Evolutionary conservation across 1,140 invertebrate species (phyloP).

Genomic region (Macrosteles quadrilineatus): DNA sequence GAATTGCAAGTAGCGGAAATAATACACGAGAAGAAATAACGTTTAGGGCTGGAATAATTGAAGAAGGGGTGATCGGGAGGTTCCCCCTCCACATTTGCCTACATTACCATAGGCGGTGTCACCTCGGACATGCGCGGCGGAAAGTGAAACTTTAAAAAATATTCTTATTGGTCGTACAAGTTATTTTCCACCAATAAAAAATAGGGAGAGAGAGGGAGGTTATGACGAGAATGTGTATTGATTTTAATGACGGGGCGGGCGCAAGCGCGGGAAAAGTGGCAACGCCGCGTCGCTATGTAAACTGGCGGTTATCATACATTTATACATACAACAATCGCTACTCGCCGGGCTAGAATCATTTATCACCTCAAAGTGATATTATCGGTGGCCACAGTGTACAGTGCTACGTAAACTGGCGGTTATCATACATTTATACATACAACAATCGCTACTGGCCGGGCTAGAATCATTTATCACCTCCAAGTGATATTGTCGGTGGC

Average conservation of each 20-base stretch:
- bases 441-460: no score
- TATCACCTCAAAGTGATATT: no score
- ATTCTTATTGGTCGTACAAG: constrained; percentile 34
- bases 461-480: no score
- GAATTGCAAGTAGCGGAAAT: constrained; percentile 22
- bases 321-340: background rate
- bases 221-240: constrained; percentile 30
- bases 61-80: background rate
- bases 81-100: constrained; percentile 8
- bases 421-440: no score
- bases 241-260: constrained; percentile 30
- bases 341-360: background rate
- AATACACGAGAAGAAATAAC: constrained; percentile 25
- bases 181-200: constrained; percentile 35
- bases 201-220: constrained; percentile 14
- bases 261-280: background rate
- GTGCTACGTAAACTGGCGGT: no score
- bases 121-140: background rate
- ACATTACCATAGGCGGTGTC: constrained; percentile 29
- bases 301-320: constrained; percentile 13
- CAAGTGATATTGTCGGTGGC: no score
- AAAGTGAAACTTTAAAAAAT: constrained; percentile 36
- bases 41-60: constrained; percentile 19
- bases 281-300: background rate
- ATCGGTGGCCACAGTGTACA: no score